phyloP scores from a whole-genome alignment of 2,113 vertebrate genomes.

The Himantopus leucocephalus region DNA sequence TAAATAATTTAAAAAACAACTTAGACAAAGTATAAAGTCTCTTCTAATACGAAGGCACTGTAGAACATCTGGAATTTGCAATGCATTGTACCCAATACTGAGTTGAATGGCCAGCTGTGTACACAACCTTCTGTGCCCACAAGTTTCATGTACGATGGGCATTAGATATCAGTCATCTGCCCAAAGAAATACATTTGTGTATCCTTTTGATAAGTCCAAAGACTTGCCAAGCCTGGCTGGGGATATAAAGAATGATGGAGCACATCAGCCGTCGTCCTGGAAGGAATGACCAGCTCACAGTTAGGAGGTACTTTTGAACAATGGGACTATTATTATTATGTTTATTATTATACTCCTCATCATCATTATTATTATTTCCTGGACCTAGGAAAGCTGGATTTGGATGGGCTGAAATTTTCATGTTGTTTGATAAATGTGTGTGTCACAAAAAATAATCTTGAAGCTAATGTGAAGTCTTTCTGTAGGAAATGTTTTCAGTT shows the following conservation, averaged over 20 bases:
- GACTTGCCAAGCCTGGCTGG: background rate
- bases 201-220: background rate
- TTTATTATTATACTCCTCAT: too few relatives aligned
- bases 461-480: background rate
- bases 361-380: background rate
- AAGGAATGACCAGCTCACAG: background rate
- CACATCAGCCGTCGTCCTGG: background rate
- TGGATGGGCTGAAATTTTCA: background rate
- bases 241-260: background rate
- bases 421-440: background rate
- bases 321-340: too few relatives aligned
- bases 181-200: background rate
- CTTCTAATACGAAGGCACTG: fast-evolving
- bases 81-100: background rate
- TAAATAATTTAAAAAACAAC: background rate
- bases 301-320: background rate
- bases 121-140: background rate
- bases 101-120: background rate
- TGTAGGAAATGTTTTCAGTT: background rate
- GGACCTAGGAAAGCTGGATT: background rate
- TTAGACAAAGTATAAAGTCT: background rate
- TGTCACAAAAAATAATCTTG: background rate
- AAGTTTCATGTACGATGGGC: fast-evolving
- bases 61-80: background rate
- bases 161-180: background rate